Evolutionary conservation across 2,797 vertebrate genomes (phyloP).

Genomic region (Phrynocephalus guinanensis): DNA sequence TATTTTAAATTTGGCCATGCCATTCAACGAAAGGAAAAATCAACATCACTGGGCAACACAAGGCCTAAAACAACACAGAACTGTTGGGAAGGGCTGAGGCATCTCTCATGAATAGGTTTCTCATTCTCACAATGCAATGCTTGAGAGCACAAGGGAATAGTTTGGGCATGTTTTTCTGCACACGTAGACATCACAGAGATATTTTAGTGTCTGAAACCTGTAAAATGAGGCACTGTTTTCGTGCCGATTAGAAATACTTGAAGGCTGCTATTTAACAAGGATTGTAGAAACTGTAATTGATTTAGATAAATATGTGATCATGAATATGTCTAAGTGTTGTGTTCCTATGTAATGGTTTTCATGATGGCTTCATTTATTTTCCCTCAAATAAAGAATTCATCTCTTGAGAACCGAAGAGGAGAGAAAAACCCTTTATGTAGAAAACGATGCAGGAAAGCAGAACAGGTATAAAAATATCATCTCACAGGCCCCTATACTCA

Average conservation of each 20-base stretch:
- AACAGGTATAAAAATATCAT: constrained; percentile 68
- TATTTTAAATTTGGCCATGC: background rate
- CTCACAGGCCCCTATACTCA: constrained; percentile 62
- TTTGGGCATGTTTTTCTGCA: background rate
- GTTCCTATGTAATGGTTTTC: constrained; percentile 42
- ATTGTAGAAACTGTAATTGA: constrained; percentile 62
- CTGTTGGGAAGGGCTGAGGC: background rate
- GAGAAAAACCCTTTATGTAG: constrained; percentile 40
- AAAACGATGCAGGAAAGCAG: constrained; percentile 46
- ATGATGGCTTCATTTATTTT: constrained; percentile 61
- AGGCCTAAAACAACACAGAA: background rate
- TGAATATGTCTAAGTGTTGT: constrained; percentile 59
- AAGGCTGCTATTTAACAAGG: constrained; percentile 66
- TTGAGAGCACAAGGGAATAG: background rate
- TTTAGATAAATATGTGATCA: constrained; percentile 59
- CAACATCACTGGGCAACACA: background rate
- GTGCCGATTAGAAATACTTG: constrained; percentile 63
- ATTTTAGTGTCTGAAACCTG: background rate
- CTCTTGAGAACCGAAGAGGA: constrained; percentile 55
- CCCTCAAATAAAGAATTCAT: background rate
- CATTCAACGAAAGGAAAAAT: too few relatives aligned
- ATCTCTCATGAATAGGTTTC: background rate
- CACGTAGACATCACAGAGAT: background rate
- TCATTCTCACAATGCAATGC: background rate
- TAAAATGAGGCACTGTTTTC: constrained; percentile 61